Evolutionary conservation across 2,888 invertebrate genomes (phyloP), one percentile per base, ranked within the genome.

Genomic region (Matsumyia berberina): DNA sequence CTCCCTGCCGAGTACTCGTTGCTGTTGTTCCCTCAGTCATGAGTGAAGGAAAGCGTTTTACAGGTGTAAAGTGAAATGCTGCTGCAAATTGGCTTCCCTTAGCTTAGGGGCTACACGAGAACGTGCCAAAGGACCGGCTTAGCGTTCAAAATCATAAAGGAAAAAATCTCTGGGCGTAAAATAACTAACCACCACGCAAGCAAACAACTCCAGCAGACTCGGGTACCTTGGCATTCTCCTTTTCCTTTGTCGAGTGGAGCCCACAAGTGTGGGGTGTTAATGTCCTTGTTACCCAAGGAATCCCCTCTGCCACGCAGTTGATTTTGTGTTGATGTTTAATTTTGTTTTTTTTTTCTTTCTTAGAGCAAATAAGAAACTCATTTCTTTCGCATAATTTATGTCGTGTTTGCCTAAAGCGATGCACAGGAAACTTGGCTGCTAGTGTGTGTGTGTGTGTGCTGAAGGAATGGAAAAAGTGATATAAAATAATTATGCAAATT

Each of bases 91-190:
- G 85, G 80, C 85, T 85, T 85, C 51, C 58, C 64, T 74, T 74
- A 53, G 80, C 74, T 74, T 60, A 44, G 37, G 58, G 70, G 70
- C 69, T 76, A 33, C 66, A 69, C 53, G 60, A 33, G 74, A 80
- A 85, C 85, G 85, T 85, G 85, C 85, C 80, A 80, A 83, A 85
- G 85, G 80, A 85, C 80, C 70, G 64, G 80, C 85, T 85, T 76
- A 76, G 70, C 69, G 80, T 78, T 79, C 42, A 69, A 69, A 79
- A 85, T 85, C 83, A 85, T 85, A 79, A 85, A 73, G 79, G 69
- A 69, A 69, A 62, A 79, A 80, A 80, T 80, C 80, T 70, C 79
- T 80, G 69, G 62, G 69, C 69, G 79, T 74, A 70, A 74, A 74
- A 85, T 73, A 73, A 72, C 73, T 58, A 60, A 72, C 78, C 67